Conservation (phyloP, 2,888 invertebrate genomes). For the Synanthedon vespiformis region DNA sequence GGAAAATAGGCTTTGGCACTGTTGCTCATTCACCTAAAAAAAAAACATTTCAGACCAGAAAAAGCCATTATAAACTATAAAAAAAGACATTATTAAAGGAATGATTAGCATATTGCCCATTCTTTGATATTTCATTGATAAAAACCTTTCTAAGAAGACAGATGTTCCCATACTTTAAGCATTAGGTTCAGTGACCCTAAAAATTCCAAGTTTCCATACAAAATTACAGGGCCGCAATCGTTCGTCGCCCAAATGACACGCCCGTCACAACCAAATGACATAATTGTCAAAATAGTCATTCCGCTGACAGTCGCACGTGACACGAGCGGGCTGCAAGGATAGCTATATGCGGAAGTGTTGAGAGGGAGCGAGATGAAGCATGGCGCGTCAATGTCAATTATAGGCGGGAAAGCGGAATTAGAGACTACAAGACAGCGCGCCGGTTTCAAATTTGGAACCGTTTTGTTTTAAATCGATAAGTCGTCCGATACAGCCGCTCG, state of each 20-base stretch:
- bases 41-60: too few relatives aligned
- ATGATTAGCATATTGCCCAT: too few relatives aligned
- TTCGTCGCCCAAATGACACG: slow-evolving; percentile 67
- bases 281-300: slow-evolving; percentile 70
- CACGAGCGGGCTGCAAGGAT: slow-evolving; percentile 39
- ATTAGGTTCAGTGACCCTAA: slow-evolving; percentile 50
- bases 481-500: slow-evolving; percentile 50
- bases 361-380: slow-evolving; percentile 29
- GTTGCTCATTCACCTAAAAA: too few relatives aligned
- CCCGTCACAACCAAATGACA: slow-evolving; percentile 68
- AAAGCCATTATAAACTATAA: too few relatives aligned
- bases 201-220: slow-evolving; percentile 58
- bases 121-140: slow-evolving; percentile 4
- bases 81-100: too few relatives aligned
- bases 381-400: slow-evolving; percentile 66
- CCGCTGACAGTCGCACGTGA: slow-evolving; percentile 65
- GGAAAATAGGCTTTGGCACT: too few relatives aligned
- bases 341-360: slow-evolving; percentile 9
- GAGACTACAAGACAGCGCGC: slow-evolving; percentile 43
- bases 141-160: slow-evolving; percentile 16
- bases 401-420: slow-evolving; percentile 68
- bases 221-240: slow-evolving; percentile 63
- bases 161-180: slow-evolving; percentile 60
- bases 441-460: slow-evolving; percentile 67
- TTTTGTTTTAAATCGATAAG: slow-evolving; percentile 68